Conservation (phyloP, 53 echinoderm and acorn worm species). For the Henricia sp. region DNA sequence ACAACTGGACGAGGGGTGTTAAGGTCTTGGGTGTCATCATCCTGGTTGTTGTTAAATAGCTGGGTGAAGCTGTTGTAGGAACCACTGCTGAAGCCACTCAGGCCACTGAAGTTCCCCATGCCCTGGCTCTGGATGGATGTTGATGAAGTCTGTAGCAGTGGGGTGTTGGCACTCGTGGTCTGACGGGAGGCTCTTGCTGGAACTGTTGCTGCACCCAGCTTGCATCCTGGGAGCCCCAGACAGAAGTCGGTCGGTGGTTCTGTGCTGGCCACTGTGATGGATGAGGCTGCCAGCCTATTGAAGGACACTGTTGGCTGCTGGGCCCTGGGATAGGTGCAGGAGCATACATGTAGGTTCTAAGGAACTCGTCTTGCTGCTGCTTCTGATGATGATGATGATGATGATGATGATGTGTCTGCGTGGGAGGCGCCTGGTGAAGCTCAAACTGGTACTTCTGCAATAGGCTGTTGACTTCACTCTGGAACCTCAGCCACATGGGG, state of each 20-base stretch:
- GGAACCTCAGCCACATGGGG: conserved; percentile 60
- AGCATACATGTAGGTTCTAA: conserved; percentile 25
- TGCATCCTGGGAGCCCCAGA: conserved; percentile 43
- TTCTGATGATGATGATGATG: no score
- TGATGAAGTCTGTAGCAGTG: no score
- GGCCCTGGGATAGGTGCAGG: conserved; percentile 12
- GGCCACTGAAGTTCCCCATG: no score
- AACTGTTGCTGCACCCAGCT: conserved; percentile 38
- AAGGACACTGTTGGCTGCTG: conserved; percentile 22
- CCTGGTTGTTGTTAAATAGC: no score
- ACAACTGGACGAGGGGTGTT: no score
- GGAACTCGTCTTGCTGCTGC: conserved; percentile 27
- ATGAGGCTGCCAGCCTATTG: conserved; percentile 27
- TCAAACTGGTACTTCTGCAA: conserved; percentile 64
- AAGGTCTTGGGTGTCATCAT: no score
- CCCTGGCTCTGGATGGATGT: no score
- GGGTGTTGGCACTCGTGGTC: no score
- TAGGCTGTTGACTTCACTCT: conserved; percentile 62
- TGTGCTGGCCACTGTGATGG: conserved; percentile 40
- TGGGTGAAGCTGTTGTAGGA: no score
- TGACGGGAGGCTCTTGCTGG: background rate
- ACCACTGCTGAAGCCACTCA: no score
- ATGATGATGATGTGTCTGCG: no score
- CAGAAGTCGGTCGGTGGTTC: conserved; percentile 25
- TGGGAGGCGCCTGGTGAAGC: conserved; percentile 41